Percentiles rank a stretch among this genome's conserved stretches.
These are phyloP conservation scores for Datnioides undecimradiatus DNA, from an alignment of 2,113 vertebrate genomes.

Conservation along the genomic window DNA sequence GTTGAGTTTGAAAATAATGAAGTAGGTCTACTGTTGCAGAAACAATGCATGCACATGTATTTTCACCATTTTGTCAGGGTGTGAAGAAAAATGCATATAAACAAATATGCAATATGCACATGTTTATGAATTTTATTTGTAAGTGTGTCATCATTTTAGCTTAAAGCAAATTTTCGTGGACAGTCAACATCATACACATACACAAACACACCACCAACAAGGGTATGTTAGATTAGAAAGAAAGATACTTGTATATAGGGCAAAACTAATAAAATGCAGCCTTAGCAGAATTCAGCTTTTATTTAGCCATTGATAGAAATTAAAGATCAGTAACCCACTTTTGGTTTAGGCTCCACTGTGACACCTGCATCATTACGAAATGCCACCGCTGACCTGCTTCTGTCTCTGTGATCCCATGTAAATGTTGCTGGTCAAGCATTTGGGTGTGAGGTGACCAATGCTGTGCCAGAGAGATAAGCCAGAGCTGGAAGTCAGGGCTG, in stretches of 20 bases:
- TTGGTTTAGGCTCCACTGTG: background rate
- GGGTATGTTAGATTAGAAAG: background rate
- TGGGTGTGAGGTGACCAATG: conserved; percentile 86
- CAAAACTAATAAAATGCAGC: background rate
- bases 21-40: background rate
- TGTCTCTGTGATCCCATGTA: conserved; percentile 30
- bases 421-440: conserved; percentile 60
- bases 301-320: background rate
- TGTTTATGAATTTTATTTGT: background rate
- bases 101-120: too few relatives aligned
- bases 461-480: conserved; percentile 86
- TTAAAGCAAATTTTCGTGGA: background rate
- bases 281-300: background rate
- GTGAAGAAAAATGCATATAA: too few relatives aligned
- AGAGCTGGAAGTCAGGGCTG: conserved; percentile 87
- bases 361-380: conserved; percentile 30
- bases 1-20: background rate
- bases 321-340: background rate
- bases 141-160: background rate
- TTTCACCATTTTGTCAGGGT: background rate
- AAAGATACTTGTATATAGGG: background rate
- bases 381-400: conserved; percentile 4
- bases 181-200: background rate
- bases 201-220: background rate
- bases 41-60: background rate